Evolutionary conservation across 2,888 invertebrate species (phyloP).

Genomic region (Pediacus dermestoides): DNA sequence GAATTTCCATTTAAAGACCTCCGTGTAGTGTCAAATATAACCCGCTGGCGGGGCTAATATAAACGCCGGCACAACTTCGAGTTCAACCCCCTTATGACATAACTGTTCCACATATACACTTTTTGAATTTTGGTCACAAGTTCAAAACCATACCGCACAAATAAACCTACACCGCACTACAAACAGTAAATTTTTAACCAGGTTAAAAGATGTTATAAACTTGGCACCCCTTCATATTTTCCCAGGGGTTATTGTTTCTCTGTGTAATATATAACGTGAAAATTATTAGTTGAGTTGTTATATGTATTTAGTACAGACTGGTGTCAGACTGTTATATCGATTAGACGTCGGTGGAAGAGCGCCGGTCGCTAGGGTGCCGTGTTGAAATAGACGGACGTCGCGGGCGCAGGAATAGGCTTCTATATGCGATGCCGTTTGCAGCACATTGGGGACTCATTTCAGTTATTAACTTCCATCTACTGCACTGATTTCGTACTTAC

Average conservation of each 20-base stretch:
- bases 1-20: too few relatives aligned
- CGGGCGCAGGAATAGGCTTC: too few relatives aligned
- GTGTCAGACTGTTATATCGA: slow-evolving; percentile 47
- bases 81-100: too few relatives aligned
- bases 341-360: slow-evolving; percentile 39
- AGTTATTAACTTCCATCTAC: too few relatives aligned
- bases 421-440: slow-evolving; percentile 1
- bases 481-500: too few relatives aligned
- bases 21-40: too few relatives aligned
- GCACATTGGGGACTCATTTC: slow-evolving; percentile 18
- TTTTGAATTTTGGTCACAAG: slow-evolving; percentile 15
- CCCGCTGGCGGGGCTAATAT: too few relatives aligned
- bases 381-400: slow-evolving; percentile 24
- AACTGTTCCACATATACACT: slow-evolving; percentile 18
- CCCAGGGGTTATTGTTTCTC: too few relatives aligned
- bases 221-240: slow-evolving; percentile 2
- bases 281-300: slow-evolving; percentile 22
- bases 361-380: slow-evolving; percentile 40
- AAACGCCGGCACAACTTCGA: too few relatives aligned
- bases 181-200: too few relatives aligned
- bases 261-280: background rate
- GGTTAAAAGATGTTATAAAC: background rate
- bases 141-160: slow-evolving; percentile 11
- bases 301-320: slow-evolving; percentile 38
- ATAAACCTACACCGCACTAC: too few relatives aligned